Percentiles rank a stretch among this genome's conserved stretches.
Conservation (phyloP, 2,888 invertebrate genomes). For the Camponotus fellah region DNA sequence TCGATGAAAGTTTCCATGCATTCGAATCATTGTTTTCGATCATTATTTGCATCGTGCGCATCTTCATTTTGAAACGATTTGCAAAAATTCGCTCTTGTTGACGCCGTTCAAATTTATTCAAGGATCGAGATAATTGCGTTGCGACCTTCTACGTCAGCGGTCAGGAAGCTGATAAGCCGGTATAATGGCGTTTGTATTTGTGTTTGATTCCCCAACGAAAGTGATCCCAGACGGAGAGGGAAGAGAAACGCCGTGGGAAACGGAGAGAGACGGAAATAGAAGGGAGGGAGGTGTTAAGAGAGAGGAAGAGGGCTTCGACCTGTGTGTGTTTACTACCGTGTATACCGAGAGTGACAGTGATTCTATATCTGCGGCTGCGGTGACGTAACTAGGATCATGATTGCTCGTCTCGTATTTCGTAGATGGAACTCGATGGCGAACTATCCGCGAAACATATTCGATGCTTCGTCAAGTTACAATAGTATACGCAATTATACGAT, state of each 20-base stretch:
- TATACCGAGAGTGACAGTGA: conserved; percentile 79
- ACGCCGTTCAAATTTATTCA: conserved; percentile 22
- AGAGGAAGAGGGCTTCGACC: conserved; percentile 76
- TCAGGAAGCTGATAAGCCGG: conserved; percentile 44
- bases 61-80: not conserved
- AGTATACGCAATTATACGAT: conserved; percentile 34
- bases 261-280: conserved; percentile 7
- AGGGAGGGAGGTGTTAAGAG: conserved; percentile 36
- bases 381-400: conserved; percentile 78
- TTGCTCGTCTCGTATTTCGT: conserved; percentile 61
- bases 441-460: conserved; percentile 16
- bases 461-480: conserved; percentile 36
- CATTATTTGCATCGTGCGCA: not conserved
- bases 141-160: conserved; percentile 25
- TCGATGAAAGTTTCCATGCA: not conserved
- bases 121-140: not conserved
- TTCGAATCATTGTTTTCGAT: not conserved
- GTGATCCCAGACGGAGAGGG: conserved; percentile 39
- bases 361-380: conserved; percentile 75
- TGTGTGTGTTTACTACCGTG: conserved; percentile 75
- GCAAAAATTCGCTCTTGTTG: not conserved
- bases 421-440: conserved; percentile 57
- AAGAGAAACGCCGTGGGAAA: conserved; percentile 11
- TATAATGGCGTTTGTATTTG: conserved; percentile 16
- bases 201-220: conserved; percentile 52